Evolutionary conservation across 1,140 invertebrate species (phyloP).

Genomic region (Plectus sambesii): DNA sequence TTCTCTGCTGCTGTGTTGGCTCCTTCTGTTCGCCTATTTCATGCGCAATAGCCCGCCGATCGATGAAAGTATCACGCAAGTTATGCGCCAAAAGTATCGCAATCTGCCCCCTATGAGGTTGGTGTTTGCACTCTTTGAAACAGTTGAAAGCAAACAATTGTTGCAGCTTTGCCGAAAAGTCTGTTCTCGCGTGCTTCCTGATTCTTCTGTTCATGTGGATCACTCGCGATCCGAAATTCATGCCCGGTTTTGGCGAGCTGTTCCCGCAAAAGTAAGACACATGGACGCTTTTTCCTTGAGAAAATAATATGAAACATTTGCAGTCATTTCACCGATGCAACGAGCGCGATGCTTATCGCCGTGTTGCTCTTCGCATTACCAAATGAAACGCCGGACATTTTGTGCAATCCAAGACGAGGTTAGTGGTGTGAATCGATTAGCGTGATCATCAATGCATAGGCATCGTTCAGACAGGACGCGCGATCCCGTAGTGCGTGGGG

Average conservation of each 20-base stretch:
- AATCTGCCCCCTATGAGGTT: constrained; percentile 11
- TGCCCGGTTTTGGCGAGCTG: constrained; percentile 58
- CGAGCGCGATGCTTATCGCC: constrained; percentile 47
- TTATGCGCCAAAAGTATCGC: constrained; percentile 21
- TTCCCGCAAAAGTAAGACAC: constrained; percentile 33
- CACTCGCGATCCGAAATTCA: constrained; percentile 69
- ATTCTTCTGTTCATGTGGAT: constrained; percentile 71
- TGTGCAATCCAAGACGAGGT: not conserved
- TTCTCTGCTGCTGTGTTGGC: constrained; percentile 45
- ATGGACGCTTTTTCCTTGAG: not conserved
- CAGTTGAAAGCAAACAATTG: constrained; percentile 24
- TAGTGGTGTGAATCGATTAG: not conserved
- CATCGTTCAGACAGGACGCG: constrained; percentile 8
- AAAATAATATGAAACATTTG: constrained; percentile 17
- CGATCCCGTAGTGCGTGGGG: constrained; percentile 15
- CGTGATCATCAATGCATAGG: not conserved
- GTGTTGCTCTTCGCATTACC: constrained; percentile 47
- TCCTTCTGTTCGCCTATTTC: constrained; percentile 33
- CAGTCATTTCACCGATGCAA: constrained; percentile 49
- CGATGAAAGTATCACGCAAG: not conserved
- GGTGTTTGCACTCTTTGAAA: not conserved
- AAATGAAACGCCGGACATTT: constrained; percentile 18
- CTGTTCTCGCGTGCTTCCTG: constrained; percentile 64
- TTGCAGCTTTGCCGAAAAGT: constrained; percentile 58
- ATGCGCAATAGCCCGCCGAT: too few relatives aligned